Evolutionary conservation across 2,888 invertebrate species (phyloP), one percentile per base, ranked within the genome.

Genomic region (Eristalinus sepulchralis): DNA sequence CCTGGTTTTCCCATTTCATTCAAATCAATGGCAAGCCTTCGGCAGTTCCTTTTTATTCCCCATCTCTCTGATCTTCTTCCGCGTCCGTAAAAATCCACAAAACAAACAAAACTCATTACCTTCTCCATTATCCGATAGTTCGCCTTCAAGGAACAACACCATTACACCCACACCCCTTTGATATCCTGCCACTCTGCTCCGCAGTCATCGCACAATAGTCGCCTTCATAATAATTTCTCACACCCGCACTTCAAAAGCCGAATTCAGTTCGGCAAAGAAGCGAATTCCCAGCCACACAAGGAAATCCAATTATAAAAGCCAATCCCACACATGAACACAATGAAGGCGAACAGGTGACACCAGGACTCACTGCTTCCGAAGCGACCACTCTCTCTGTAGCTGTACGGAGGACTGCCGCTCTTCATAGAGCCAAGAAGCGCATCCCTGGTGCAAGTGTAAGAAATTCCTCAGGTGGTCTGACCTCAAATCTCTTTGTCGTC

Each of bases 381-480:
- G 47, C 47, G 47, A 47, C 8, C 2, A 5, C 27, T 8, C 47
- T 47, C 47, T 17, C 47, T 47, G 17, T 17, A 17, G 17, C 8
- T 6, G 47, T 10, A 34, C 34, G 64, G 66, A 22, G 64, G 33
- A 63, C 63, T 55, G 33, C n/a, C n/a, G 22, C 39, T 31, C 13
- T 59, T 67, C 59, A 47, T 55, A 67, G 73, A 39, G 31, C 24
- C 22, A 17, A 34, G 60, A 53, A 53, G 67, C 62, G 33, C 39
- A 27, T 34, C 60, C 17, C 60, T n/a, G n/a, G 11, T 20, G 53
- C 62, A 63, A 63, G 63, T 62, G 59, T 59, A 67, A 72, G 24
- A 66, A 79, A 59, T 63, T 63, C 70, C 73, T 66, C 83, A 79
- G 78, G 59, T 83, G 73, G 83, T 83, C 70, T 73, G 79, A 79